Base-by-base conservation (phyloP, 2,113 vertebrate species). In the Halcyon senegalensis region DNA sequence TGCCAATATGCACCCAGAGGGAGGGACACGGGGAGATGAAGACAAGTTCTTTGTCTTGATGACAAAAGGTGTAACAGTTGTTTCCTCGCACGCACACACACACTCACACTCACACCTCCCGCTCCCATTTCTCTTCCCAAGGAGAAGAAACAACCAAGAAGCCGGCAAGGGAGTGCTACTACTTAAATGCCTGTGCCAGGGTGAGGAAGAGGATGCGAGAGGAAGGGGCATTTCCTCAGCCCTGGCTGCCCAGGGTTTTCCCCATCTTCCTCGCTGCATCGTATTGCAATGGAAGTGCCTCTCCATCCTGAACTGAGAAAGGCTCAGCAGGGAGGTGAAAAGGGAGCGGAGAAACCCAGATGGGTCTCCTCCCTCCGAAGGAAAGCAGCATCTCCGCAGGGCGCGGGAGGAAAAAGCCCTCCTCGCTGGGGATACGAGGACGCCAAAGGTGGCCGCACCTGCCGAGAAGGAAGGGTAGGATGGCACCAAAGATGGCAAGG, bases 41-140 rank as follows among this genome's bases (percentile, higher is more conserved):
- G 73, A 73, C 76, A 92, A 95, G 89, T 96, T 96, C 97, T 97
- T 97, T 97, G 97, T 97, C 94, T 97, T 35, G 80, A 56, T 81
- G 94, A 96, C 89, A 96, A 97, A 97, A 96, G 96, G 95, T 96
- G 96, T 94, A 96, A 94, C 95, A 95, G 90, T 94, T 94, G 94
- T 96, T 88, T 91, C 70, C 84, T 70, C 87, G 24, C 56, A 25
- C 24, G 24, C 23, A 51, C 50, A 51, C 50, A 3, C 56, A 19
- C 25, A 17, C 62, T 24, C 31, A 69, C 33, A 27, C 15, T 10
- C 50, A 31, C 89, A 24, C 27, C 66, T 89, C 74, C n/a, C 7
- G 43, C 80, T 82, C 59, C 48, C 50, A 8, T 67, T 50, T 30
- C 82, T 44, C 55, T 27, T 62, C 9, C 69, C 68, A 39, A 63